Percentiles rank a stretch among this genome's conserved stretches.
Conservation (phyloP, 35 echinoderm and acorn worm species). For the Diadema setosum region DNA sequence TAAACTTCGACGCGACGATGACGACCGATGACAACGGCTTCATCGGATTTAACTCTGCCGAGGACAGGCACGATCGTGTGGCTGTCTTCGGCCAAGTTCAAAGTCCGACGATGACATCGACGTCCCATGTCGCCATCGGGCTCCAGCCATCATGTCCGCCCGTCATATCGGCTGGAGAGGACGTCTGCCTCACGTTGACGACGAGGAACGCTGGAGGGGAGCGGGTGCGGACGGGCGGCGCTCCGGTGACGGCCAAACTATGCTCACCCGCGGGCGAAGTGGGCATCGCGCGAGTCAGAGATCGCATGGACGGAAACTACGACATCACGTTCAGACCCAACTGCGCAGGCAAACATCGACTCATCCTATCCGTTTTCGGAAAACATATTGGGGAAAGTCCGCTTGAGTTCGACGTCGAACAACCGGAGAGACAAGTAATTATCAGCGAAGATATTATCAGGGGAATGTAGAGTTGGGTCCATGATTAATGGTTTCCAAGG, state of each 20-base stretch:
- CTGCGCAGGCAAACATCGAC: slow-evolving; percentile 71
- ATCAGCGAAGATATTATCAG: too few species aligned
- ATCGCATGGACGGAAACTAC: slow-evolving; percentile 78
- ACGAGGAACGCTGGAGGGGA: slow-evolving; percentile 49
- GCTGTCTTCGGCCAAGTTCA: slow-evolving; percentile 16
- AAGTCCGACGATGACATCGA: slow-evolving; percentile 24
- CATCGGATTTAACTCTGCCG: slow-evolving; percentile 52
- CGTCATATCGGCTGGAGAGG: slow-evolving; percentile 54
- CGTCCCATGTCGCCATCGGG: not conserved
- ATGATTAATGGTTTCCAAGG: too few species aligned
- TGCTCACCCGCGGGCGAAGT: slow-evolving; percentile 86
- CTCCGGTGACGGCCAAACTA: slow-evolving; percentile 78
- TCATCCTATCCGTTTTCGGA: slow-evolving; percentile 76
- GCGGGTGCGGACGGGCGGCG: slow-evolving; percentile 33
- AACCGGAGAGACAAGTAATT: slow-evolving; percentile 49
- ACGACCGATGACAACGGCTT: slow-evolving; percentile 73
- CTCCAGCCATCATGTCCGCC: slow-evolving; percentile 5
- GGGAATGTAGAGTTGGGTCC: too few species aligned
- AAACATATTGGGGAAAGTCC: slow-evolving; percentile 79
- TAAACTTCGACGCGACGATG: slow-evolving; percentile 9
- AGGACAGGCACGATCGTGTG: slow-evolving; percentile 5
- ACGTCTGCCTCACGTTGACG: slow-evolving; percentile 42
- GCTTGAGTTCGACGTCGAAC: slow-evolving; percentile 62
- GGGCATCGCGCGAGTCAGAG: slow-evolving; percentile 75
- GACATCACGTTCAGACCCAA: slow-evolving; percentile 82